Evolutionary conservation across 2,888 invertebrate genomes (phyloP), one percentile per base, ranked within the genome.

Genomic region (Eilema depressum): DNA sequence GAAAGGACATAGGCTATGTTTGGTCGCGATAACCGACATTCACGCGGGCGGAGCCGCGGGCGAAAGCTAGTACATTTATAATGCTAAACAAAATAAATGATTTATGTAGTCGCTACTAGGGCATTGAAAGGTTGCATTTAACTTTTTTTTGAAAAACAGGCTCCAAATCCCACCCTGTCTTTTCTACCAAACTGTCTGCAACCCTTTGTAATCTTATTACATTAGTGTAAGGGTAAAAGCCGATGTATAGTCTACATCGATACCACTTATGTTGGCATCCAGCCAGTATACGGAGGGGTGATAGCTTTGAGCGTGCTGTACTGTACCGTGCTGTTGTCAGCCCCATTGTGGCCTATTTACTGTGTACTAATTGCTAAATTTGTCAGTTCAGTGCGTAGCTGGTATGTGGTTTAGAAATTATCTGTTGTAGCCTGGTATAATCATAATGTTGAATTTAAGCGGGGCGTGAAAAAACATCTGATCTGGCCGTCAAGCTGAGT

Each of bases 181-280:
- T 67, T 84, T 85, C 86, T 88, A 86, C 82, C 83, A 73, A 83
- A 79, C 83, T 75, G 85, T 83, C 86, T 89, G 84, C 87, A 89
- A 85, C 92, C 93, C 92, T 92, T 92, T 92, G 91, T 93, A 93
- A 93, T 93, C 92, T 92, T 92, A 94, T 93, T 92, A 91, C 90
- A 91, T 92, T 92, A 91, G 93, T 91, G 90, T 92, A 91, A 92
- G 93, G 93, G 93, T 92, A 90, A 88, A 91, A 87, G 86, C 86
- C 90, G 89, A 90, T 90, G 82, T 91, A 90, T 87, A 90, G 89
- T 88, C 86, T 79, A 85, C 90, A 91, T 89, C 89, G 85, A 90
- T 91, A 88, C 86, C 85, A 86, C 75, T 85, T 84, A 85, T 83
- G 84, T 81, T 77, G 85, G 85, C 83, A 86, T 84, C 81, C 72